These are phyloP conservation scores for Neopelma chrysocephalum DNA, from an alignment of 2,797 vertebrate genomes.

Conservation along the genomic window DNA sequence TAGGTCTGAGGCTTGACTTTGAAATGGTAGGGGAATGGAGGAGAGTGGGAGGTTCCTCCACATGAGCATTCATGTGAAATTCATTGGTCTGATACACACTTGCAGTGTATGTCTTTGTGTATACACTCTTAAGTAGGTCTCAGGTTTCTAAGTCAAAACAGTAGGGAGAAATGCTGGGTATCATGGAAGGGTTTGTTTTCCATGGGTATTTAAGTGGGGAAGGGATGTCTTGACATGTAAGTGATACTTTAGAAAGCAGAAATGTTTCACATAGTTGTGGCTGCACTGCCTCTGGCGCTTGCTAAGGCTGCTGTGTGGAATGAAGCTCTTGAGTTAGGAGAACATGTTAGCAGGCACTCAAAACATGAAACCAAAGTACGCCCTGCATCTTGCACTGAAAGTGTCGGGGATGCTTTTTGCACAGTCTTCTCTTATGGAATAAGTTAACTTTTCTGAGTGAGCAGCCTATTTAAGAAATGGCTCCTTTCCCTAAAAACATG, in stretches of 20 bases:
- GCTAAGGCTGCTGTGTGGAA: not conserved
- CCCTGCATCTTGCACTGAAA: not conserved
- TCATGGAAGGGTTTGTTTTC: not conserved
- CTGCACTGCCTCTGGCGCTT: fast-evolving
- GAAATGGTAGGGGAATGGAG: not conserved
- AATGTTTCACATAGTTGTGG: constrained; percentile 27
- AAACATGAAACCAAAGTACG: not conserved
- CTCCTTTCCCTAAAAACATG: not conserved
- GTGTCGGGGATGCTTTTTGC: not conserved
- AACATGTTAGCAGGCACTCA: not conserved
- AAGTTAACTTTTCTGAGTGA: not conserved
- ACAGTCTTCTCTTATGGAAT: not conserved
- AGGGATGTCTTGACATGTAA: not conserved
- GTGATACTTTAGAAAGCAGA: not conserved
- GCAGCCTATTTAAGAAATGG: not conserved
- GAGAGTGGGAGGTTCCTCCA: not conserved
- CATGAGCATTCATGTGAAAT: not conserved
- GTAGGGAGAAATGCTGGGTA: not conserved
- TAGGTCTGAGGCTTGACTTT: not conserved
- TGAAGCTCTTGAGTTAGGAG: not conserved
- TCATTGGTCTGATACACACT: not conserved
- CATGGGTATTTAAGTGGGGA: not conserved
- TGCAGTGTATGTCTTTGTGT: not conserved
- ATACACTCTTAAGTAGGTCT: not conserved
- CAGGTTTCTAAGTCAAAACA: not conserved